Conservation (phyloP, 2,113 vertebrate species). For the Fregata magnificens region DNA sequence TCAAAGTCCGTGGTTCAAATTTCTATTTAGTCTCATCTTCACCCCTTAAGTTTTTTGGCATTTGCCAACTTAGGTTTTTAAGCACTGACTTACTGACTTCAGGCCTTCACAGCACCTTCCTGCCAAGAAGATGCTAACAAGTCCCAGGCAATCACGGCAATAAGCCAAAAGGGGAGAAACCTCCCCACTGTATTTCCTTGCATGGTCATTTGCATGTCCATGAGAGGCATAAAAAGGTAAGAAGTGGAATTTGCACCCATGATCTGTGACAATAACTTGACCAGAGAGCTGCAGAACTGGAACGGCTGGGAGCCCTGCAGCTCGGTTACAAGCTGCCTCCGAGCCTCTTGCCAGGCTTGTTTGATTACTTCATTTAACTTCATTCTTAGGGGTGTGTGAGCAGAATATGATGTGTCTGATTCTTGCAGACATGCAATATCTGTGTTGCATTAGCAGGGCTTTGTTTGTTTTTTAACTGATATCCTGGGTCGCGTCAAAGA, state of each 20-base stretch:
- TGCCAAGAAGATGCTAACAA: background rate
- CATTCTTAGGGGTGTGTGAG: background rate
- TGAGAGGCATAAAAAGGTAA: background rate
- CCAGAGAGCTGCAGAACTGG: background rate
- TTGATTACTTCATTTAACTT: background rate
- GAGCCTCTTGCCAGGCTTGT: background rate
- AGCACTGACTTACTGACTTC: background rate
- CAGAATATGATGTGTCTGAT: background rate
- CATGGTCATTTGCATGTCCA: background rate
- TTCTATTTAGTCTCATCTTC: background rate
- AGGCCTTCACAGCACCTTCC: background rate
- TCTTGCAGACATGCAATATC: background rate
- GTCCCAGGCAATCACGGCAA: background rate
- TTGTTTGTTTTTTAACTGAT: background rate
- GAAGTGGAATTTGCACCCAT: background rate
- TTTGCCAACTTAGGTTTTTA: background rate
- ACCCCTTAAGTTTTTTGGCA: background rate
- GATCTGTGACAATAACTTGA: background rate
- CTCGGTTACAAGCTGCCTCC: background rate
- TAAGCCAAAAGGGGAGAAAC: background rate
- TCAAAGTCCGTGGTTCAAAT: background rate
- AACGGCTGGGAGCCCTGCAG: background rate
- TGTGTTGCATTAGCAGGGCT: background rate
- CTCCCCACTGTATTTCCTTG: background rate
- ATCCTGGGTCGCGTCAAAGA: background rate